Percentiles rank a stretch among this genome's conserved stretches.
phyloP scores from a whole-genome alignment of 2,888 invertebrate species.

The Shargacucullia verbasci region DNA sequence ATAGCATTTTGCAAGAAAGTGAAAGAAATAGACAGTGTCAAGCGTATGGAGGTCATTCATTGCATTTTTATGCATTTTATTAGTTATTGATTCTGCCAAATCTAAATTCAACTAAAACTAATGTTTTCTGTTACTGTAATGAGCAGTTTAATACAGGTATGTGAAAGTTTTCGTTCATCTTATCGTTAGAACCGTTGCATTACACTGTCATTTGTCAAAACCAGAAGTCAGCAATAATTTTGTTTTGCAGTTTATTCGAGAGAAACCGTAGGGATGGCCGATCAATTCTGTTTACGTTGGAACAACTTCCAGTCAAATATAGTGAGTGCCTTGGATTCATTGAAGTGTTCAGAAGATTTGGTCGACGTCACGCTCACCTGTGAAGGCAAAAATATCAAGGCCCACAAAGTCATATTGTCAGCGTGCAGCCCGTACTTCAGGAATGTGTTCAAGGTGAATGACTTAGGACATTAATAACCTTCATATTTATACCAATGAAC shows the following conservation, averaged over 20 bases:
- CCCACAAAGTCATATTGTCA: constrained; percentile 93
- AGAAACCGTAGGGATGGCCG: constrained; percentile 85
- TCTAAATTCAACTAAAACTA: constrained; percentile 60
- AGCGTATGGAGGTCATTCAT: constrained; percentile 85
- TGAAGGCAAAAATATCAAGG: constrained; percentile 92
- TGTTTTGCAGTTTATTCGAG: constrained; percentile 72
- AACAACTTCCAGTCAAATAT: constrained; percentile 93
- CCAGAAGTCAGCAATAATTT: constrained; percentile 60
- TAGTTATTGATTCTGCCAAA: constrained; percentile 53
- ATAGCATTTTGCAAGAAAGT: constrained; percentile 55
- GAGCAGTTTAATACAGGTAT: constrained; percentile 63
- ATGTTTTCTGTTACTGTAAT: constrained; percentile 66
- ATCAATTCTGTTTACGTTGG: constrained; percentile 93
- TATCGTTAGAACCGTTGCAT: constrained; percentile 32
- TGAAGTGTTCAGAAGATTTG: constrained; percentile 91
- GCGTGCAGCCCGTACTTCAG: constrained; percentile 93
- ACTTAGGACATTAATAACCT: constrained; percentile 86
- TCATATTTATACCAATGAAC: constrained; percentile 74
- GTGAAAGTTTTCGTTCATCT: constrained; percentile 45
- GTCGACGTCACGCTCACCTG: constrained; percentile 93
- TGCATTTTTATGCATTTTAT: constrained; percentile 85
- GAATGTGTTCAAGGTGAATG: constrained; percentile 92
- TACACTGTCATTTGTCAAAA: constrained; percentile 66
- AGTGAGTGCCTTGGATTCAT: constrained; percentile 91
- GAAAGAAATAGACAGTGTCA: constrained; percentile 83